Evolutionary conservation across 2,113 vertebrate species (phyloP), one percentile per base, ranked within the genome.

Genomic region (Chascanopsetta lugubris): DNA sequence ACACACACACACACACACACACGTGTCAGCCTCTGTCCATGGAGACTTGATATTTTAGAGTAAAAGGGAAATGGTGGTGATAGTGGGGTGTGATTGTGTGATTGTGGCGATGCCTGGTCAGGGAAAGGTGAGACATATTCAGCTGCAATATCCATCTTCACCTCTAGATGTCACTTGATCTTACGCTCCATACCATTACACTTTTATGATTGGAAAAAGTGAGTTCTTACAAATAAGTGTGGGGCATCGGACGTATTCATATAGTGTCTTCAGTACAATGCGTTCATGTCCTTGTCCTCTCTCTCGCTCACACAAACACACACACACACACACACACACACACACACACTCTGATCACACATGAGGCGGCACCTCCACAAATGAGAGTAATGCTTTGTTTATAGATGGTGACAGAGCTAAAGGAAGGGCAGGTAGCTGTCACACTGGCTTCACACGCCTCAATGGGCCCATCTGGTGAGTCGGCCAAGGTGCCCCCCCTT

Each of bases 371-470:
- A 32, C 34, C 11, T 24, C 27, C 56, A 72, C 68, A 75, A 56
- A 83, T 59, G 24, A 73, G 67, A 84, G 68, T 82, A 77, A 82
- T 85, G 78, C 69, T 71, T 77, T 84, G 74, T 73, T 77, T 81
- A 85, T 79, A 76, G 58, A 70, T 42, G 55, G 72, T 82, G 78
- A 79, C 74, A 81, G 74, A 61, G 69, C 61, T 85, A 79, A 77
- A 88, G 51, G 69, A 81, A 79, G 65, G 56, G 57, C 84, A 86
- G 85, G 82, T 84, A 86, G 66, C 84, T 79, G 82, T 79, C 87
- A 72, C 61, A 65, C 26, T 61, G 76, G 79, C 75, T 72, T 79
- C 62, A 76, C 76, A 68, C 18, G 61, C 84, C 72, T 48, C 66
- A 75, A 48, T 69, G 69, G 66, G 62, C 57, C 82, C 84, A 87